Evolutionary conservation across 1,140 invertebrate species (phyloP).

Genomic region (Hermetia illucens): DNA sequence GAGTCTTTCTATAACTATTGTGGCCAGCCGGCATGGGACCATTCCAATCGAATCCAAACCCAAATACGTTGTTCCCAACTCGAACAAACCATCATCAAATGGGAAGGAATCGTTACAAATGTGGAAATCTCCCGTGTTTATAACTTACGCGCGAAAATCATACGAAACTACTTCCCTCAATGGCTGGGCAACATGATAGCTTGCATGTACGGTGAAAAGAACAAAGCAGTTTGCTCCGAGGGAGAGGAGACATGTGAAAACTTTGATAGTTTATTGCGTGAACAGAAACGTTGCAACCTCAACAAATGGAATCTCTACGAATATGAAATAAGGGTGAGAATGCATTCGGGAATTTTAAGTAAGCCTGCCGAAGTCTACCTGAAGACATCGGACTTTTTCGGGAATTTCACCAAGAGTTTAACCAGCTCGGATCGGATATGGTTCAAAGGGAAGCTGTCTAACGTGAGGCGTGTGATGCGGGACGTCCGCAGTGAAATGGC

Average conservation of each 20-base stretch:
- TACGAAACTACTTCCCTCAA: slow-evolving; percentile 41
- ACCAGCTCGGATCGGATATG: slow-evolving; percentile 52
- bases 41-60: slow-evolving; percentile 41
- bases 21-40: slow-evolving; percentile 49
- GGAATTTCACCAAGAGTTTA: slow-evolving; percentile 52
- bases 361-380: slow-evolving; percentile 44
- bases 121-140: slow-evolving; percentile 43
- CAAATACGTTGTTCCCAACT: slow-evolving; percentile 54
- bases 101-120: slow-evolving; percentile 57
- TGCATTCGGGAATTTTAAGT: slow-evolving; percentile 49
- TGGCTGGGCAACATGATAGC: slow-evolving; percentile 40
- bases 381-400: slow-evolving; percentile 44
- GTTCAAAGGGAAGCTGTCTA: slow-evolving; percentile 45
- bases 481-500: slow-evolving; percentile 20
- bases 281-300: slow-evolving; percentile 49
- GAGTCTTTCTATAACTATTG: slow-evolving; percentile 58
- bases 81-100: slow-evolving; percentile 46
- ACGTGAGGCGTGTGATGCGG: slow-evolving; percentile 15
- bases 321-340: slow-evolving; percentile 51
- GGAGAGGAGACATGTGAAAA: slow-evolving; percentile 30
- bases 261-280: slow-evolving; percentile 36
- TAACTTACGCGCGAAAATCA: slow-evolving; percentile 43
- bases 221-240: slow-evolving; percentile 35
- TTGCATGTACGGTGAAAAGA: slow-evolving; percentile 53
- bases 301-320: slow-evolving; percentile 52